These are phyloP conservation scores for Vimba vimba DNA, from an alignment of 2,113 vertebrate species.

Conservation along the genomic window DNA sequence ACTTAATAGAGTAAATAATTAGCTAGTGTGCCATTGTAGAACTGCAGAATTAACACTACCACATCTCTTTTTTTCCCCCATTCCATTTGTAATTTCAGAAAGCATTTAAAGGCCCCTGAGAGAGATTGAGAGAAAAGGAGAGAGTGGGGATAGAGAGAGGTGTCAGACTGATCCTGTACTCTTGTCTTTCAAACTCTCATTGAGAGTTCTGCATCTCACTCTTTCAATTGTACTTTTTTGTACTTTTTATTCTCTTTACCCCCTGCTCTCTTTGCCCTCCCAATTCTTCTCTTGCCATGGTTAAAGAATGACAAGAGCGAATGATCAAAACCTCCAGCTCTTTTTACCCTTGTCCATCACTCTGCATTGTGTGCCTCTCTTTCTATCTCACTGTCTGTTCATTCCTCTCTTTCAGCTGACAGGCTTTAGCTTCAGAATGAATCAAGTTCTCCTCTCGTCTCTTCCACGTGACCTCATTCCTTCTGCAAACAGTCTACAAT, in stretches of 20 bases:
- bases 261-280: constrained; percentile 72
- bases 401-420: constrained; percentile 76
- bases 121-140: constrained; percentile 37
- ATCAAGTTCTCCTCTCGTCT: constrained; percentile 79
- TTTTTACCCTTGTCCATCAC: constrained; percentile 89
- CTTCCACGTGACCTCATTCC: constrained; percentile 72
- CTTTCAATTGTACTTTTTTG: constrained; percentile 26
- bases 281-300: constrained; percentile 65
- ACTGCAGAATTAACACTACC: background rate
- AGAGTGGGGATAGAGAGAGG: constrained; percentile 47
- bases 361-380: constrained; percentile 77
- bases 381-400: constrained; percentile 83
- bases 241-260: constrained; percentile 43
- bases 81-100: constrained; percentile 29
- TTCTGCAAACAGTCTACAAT: constrained; percentile 50
- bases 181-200: constrained; percentile 44
- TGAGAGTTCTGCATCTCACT: constrained; percentile 64
- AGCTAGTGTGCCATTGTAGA: background rate
- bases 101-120: constrained; percentile 30
- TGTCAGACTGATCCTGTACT: constrained; percentile 46
- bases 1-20: background rate
- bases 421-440: constrained; percentile 83
- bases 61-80: background rate
- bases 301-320: constrained; percentile 75
- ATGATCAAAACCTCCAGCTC: constrained; percentile 83